These are phyloP conservation scores for Galeopsomyia nigrocyanea DNA, from an alignment of 2,888 invertebrate genomes.

Conservation along the genomic window DNA sequence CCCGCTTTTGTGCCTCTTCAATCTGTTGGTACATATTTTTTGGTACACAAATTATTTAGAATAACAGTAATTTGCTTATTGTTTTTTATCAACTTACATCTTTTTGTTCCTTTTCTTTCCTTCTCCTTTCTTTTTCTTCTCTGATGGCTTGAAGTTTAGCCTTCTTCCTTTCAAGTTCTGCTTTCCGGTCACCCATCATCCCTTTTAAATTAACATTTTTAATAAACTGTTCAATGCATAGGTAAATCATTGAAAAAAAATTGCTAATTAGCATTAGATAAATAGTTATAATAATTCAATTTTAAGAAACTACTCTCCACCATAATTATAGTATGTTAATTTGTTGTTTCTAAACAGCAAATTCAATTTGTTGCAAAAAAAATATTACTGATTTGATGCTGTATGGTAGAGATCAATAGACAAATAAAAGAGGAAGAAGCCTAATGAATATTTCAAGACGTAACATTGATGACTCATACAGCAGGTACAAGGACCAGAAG, in stretches of 20 bases:
- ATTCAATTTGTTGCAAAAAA: too few relatives aligned
- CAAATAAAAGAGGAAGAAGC: too few relatives aligned
- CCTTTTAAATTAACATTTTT: neutral
- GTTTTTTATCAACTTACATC: conserved; percentile 82
- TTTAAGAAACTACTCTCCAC: neutral
- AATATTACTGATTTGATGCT: too few relatives aligned
- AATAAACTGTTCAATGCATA: conserved; percentile 8
- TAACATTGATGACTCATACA: neutral
- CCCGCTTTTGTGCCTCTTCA: conserved; percentile 69
- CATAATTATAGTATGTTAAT: too few relatives aligned
- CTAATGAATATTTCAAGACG: too few relatives aligned
- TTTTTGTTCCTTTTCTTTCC: conserved; percentile 88
- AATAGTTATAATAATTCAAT: neutral
- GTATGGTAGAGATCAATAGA: too few relatives aligned
- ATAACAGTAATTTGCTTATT: conserved; percentile 77
- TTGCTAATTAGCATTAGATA: neutral
- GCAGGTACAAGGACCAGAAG: conserved; percentile 1
- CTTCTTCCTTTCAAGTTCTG: conserved; percentile 93
- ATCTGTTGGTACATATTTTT: conserved; percentile 58
- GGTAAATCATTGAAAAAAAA: neutral
- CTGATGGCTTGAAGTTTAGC: conserved; percentile 90
- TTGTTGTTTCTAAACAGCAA: too few relatives aligned
- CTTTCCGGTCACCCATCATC: conserved; percentile 88
- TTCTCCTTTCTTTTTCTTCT: conserved; percentile 89
- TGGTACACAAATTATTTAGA: conserved; percentile 19